phyloP scores from a whole-genome alignment of 2,113 vertebrate species.

The Podiceps cristatus region DNA sequence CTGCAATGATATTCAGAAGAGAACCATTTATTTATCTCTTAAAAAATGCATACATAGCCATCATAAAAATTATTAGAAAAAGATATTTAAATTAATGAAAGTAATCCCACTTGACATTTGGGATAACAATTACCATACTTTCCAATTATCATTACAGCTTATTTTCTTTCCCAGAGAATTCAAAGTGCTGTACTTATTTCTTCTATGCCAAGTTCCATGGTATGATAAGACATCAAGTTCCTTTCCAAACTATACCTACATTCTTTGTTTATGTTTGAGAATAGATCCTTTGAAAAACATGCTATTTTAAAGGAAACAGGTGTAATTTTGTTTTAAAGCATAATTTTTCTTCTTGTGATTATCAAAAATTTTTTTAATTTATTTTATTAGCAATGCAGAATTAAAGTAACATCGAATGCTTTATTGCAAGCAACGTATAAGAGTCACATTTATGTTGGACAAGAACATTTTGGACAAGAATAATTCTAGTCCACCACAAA shows the following conservation, averaged over 20 bases:
- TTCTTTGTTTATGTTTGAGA: background rate
- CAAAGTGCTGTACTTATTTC: background rate
- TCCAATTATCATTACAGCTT: slow-evolving; percentile 18
- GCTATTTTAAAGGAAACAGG: background rate
- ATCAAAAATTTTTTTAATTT: background rate
- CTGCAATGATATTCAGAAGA: background rate
- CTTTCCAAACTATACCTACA: background rate
- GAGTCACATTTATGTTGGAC: background rate
- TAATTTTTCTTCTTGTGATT: background rate
- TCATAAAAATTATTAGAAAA: slow-evolving; percentile 8
- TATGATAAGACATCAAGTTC: background rate
- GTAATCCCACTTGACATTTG: slow-evolving; percentile 41
- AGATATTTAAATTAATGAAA: slow-evolving; percentile 26
- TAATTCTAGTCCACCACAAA: background rate
- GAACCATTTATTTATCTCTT: background rate
- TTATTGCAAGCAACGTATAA: background rate
- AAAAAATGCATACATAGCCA: background rate
- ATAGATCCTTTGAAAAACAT: background rate
- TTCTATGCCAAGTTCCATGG: background rate
- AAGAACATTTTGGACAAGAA: background rate
- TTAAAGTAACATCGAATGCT: background rate
- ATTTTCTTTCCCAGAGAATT: slow-evolving; percentile 29
- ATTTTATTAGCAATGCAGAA: background rate
- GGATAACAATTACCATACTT: slow-evolving; percentile 26
- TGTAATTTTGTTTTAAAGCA: background rate